phyloP scores from a whole-genome alignment of 2,888 invertebrate species.

The Anoncus sp. region DNA sequence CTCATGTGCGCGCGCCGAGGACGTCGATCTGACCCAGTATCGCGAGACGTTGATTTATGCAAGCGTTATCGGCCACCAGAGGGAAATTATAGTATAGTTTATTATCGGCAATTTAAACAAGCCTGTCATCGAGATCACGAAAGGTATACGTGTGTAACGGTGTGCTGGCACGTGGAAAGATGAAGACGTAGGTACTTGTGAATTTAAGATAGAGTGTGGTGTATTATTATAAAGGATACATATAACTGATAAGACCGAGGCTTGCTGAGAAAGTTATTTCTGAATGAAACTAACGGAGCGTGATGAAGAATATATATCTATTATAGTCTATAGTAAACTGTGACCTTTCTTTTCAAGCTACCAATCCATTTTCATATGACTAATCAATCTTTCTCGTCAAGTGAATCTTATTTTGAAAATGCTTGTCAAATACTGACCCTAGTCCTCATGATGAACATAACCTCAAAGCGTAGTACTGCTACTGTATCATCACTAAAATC shows the following conservation, averaged over 20 bases:
- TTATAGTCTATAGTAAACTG: no score
- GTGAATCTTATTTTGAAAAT: no score
- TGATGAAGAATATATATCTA: neutral
- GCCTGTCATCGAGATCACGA: slow-evolving; percentile 65
- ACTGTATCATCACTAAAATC: no score
- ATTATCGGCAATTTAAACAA: slow-evolving; percentile 41
- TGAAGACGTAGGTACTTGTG: slow-evolving; percentile 33
- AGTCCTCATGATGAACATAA: no score
- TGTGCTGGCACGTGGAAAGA: slow-evolving; percentile 22
- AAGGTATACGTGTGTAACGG: slow-evolving; percentile 17
- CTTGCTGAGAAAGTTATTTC: slow-evolving; percentile 24
- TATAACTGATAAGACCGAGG: neutral
- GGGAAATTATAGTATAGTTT: slow-evolving; percentile 63
- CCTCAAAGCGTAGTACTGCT: no score
- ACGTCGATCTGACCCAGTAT: slow-evolving; percentile 65
- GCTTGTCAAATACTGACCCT: no score
- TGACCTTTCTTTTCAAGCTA: no score
- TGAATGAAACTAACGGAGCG: slow-evolving; percentile 19
- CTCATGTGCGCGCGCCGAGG: slow-evolving; percentile 11
- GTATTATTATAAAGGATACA: slow-evolving; percentile 17
- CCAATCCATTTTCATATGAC: no score
- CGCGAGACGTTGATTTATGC: slow-evolving; percentile 68
- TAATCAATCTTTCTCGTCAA: no score
- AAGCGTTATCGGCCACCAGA: slow-evolving; percentile 59
- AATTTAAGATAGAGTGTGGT: neutral